Percentiles rank a stretch among this genome's conserved stretches.
Evolutionary conservation across 1,140 invertebrate genomes (phyloP).

Genomic region (Zaprionus africanus): DNA sequence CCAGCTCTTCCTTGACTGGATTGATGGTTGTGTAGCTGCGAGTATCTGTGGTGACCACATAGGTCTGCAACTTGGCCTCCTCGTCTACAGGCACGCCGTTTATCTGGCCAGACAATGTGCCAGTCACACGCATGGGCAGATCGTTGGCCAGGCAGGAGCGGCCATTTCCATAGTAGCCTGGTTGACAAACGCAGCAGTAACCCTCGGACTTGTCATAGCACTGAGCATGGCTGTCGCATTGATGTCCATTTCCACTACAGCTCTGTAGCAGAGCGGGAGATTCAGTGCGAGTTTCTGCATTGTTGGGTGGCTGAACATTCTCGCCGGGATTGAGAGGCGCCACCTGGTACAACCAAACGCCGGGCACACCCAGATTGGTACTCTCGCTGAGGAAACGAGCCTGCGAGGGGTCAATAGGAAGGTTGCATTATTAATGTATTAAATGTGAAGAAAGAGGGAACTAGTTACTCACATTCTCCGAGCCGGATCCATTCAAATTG

Average conservation of each 20-base stretch:
- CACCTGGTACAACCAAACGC: conserved; percentile 93
- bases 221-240: conserved; percentile 92
- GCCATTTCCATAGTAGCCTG: conserved; percentile 95
- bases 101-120: conserved; percentile 91
- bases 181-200: conserved; percentile 94
- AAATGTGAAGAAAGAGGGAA: too few relatives aligned
- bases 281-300: conserved; percentile 84
- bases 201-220: conserved; percentile 93
- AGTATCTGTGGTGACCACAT: conserved; percentile 94
- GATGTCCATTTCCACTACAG: conserved; percentile 86
- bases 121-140: conserved; percentile 92
- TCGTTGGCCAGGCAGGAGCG: conserved; percentile 93
- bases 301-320: conserved; percentile 89
- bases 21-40: conserved; percentile 96
- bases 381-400: conserved; percentile 87
- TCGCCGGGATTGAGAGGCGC: conserved; percentile 87
- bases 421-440: background rate
- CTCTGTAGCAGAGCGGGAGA: conserved; percentile 83
- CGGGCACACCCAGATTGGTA: conserved; percentile 92
- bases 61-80: conserved; percentile 93
- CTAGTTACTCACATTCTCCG: conserved; percentile 89
- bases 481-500: conserved; percentile 92
- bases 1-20: conserved; percentile 89
- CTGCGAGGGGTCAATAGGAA: conserved; percentile 48
- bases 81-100: conserved; percentile 90